Base-by-base conservation (phyloP, 2,888 invertebrate species). In the Drosophila infuscata region DNA sequence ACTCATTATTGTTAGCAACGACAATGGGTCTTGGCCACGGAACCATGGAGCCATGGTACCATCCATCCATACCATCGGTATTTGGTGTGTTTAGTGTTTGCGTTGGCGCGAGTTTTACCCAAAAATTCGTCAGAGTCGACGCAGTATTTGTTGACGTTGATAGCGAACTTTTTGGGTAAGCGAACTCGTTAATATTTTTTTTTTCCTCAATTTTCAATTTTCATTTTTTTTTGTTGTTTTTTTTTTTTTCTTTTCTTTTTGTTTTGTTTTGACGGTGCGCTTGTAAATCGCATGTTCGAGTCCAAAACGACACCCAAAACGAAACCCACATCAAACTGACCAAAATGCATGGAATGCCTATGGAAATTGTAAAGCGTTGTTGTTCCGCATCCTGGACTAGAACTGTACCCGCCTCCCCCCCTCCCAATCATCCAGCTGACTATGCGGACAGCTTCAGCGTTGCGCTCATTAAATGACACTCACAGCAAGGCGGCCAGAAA, bases 1-100 rank as follows among this genome's bases (percentile, higher is more conserved):
- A 91, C 91, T 91, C 91, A 91, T 91, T 91, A 91, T 90, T 89
- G 90, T 88, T 88, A 88, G 90, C 83, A 74, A 82, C 82, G 84
- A 83, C 74, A 78, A 71, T 73, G 69, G 70, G 76, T 74, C 68
- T 74, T 64, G 65, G 69, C 62, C 64, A 49, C 35, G 72, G 29
- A 43, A 46, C 46, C 54, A 35, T 43, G 67, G 43, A 57, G 17
- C 48, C 60, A 17, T 20, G 48, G 8, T 20, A 20, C 32, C 35
- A 57, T 17, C 49, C 51, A 52, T 35, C 41, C 36, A 30, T 36
- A 20, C 12, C 25, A 6, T 46, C 20, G 75, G 32, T 53, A 52
- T 25, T 61, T 15, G 25, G 35, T 38, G 56, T 66, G 29, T 66
- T 59, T 58, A 71, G 74, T 79, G 79, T 74, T 84, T 82, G 87